Evolutionary conservation across 2,888 invertebrate species (phyloP).

Genomic region (Petrolisthes cinctipes): DNA sequence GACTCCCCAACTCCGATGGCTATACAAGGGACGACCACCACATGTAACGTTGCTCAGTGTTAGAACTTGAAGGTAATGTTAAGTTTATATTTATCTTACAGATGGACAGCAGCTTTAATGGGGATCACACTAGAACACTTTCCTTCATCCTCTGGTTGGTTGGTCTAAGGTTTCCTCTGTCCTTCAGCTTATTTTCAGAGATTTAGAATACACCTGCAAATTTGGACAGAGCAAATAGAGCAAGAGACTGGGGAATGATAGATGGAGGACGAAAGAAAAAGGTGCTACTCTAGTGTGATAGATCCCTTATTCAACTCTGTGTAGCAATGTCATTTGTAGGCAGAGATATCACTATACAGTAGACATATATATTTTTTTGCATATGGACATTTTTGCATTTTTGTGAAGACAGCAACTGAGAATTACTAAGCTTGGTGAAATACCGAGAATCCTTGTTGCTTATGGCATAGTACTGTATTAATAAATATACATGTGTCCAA

Average conservation of each 20-base stretch:
- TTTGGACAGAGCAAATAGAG: no score
- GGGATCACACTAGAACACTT: no score
- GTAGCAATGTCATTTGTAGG: not conserved
- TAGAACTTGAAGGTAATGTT: not conserved
- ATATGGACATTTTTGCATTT: not conserved
- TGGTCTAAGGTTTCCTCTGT: no score
- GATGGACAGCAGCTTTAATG: no score
- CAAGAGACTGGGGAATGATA: no score
- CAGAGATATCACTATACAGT: not conserved
- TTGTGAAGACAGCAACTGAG: not conserved
- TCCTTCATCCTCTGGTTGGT: no score
- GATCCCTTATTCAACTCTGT: not conserved
- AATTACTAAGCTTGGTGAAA: not conserved
- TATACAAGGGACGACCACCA: not conserved
- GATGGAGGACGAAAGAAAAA: no score
- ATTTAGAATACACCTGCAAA: no score
- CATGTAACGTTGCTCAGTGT: not conserved
- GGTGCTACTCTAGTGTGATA: not conserved
- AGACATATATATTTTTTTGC: constrained; percentile 3
- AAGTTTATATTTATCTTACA: not conserved
- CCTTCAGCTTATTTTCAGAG: no score
- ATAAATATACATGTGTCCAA: no score
- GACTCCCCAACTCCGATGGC: constrained; percentile 7
- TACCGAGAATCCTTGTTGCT: not conserved
- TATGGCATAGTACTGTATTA: no score